Conservation (phyloP, 2,113 vertebrate species). For the Brevimyrus niger region DNA sequence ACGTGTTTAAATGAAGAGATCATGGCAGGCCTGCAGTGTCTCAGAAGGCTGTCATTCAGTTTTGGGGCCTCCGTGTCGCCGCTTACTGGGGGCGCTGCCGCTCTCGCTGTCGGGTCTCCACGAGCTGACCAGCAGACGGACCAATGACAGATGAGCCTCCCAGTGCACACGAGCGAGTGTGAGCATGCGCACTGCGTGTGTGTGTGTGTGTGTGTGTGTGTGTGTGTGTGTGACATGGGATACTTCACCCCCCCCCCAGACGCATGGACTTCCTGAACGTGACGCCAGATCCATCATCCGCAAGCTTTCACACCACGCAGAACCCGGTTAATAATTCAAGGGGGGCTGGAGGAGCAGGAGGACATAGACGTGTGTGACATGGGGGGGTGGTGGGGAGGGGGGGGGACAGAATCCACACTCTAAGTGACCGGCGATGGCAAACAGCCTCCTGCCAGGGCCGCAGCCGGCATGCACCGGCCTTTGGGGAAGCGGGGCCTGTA, state of each 20-base stretch:
- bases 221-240: constrained; percentile 25
- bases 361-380: constrained; percentile 38
- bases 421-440: neutral
- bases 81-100: neutral
- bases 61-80: neutral
- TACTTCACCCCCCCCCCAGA: constrained; percentile 24
- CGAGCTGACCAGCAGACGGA: neutral
- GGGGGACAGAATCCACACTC: neutral
- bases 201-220: neutral
- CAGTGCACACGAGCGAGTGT: neutral
- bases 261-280: constrained; percentile 50
- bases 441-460: no score
- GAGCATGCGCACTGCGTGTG: neutral
- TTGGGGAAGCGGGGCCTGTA: neutral
- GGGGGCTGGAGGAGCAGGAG: constrained; percentile 27
- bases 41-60: neutral
- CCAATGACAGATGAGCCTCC: neutral
- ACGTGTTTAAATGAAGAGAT: no score
- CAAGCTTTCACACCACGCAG: constrained; percentile 45
- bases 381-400: neutral
- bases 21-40: neutral
- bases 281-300: constrained; percentile 53
- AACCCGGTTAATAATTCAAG: constrained; percentile 62
- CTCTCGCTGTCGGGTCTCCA: neutral
- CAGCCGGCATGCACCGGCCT: neutral